phyloP scores from a whole-genome alignment of 1,140 invertebrate species.

The Lycorma delicatula region DNA sequence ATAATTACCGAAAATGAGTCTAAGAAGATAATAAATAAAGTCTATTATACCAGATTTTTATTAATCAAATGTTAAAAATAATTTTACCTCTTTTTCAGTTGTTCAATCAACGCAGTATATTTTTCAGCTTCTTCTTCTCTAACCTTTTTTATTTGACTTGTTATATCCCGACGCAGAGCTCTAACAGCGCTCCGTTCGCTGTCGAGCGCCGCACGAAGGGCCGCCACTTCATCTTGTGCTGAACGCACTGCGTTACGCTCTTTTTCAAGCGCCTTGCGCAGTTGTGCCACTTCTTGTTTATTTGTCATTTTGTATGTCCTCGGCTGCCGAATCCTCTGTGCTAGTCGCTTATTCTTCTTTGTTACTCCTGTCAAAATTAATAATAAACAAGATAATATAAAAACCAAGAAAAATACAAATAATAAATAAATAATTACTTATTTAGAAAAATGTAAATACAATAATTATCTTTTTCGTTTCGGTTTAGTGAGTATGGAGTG shows the following conservation, averaged over 20 bases:
- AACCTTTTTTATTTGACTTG: not conserved
- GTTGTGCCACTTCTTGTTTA: constrained; percentile 13
- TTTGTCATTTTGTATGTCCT: constrained; percentile 12
- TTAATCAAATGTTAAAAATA: too few relatives aligned
- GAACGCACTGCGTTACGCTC: constrained; percentile 9
- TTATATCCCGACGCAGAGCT: not conserved
- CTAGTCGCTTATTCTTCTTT: too few relatives aligned
- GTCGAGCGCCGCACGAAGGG: constrained; percentile 11
- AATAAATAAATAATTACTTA: too few relatives aligned
- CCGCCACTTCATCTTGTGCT: constrained; percentile 1
- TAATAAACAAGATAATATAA: too few relatives aligned
- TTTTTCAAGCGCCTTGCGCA: constrained; percentile 9
- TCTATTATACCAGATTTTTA: too few relatives aligned
- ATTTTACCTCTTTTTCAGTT: constrained; percentile 12
- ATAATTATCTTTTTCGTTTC: too few relatives aligned
- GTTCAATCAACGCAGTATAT: constrained; percentile 1
- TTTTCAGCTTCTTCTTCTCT: constrained; percentile 9
- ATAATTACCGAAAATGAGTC: too few relatives aligned
- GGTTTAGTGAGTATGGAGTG: too few relatives aligned
- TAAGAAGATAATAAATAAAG: too few relatives aligned
- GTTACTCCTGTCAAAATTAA: too few relatives aligned
- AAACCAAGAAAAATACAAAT: too few relatives aligned
- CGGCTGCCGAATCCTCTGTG: constrained; percentile 15
- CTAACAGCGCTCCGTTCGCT: constrained; percentile 13
- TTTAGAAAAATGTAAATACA: too few relatives aligned